Base-by-base conservation (phyloP, 2,888 invertebrate genomes). In the Choreutis nemorana region DNA sequence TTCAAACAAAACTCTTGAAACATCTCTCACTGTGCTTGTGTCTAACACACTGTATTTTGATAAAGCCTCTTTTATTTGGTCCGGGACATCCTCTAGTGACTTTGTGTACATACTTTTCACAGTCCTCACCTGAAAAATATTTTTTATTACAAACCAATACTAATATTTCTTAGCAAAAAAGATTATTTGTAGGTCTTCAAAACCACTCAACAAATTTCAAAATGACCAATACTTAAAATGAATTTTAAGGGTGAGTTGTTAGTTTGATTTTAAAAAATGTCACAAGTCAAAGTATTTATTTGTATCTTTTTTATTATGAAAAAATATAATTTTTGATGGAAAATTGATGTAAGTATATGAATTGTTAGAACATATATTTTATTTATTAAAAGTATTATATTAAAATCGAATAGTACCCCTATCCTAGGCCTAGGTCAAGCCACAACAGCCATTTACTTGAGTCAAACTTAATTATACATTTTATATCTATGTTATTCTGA, bases 1-100 rank as follows among this genome's bases (percentile, higher is more conserved):
- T 41, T 72, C 63, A 52, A 68, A 66, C 10, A 63, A 13, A n/a
- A 32, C 26, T 12, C 48, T 45, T 68, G 81, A 47, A 72, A 66
- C 27, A 48, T 50, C 23, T 55, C 49, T 3, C 66, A 62, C 48
- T 36, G 44, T 39, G 31, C 42, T 33, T 52, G 71, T 42, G 50
- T 80, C 40, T 36, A 51, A 28, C 43, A 55, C 29, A 62, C 81
- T 41, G 32, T 51, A 48, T 32, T 53, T 48, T 8, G 30, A 26
- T 21, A 49, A 20, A 23, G 29, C 31, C n/a, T 36, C 26, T 34
- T 50, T 57, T 16, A 57, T 31, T 7, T 37, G 30, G 14, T 20
- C 11, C 10, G 60, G 50, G 14, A 65, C 20, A 23, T 48, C 37
- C 33, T 42, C 26, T 18, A 51, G 14, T 20, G 65, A 50, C 14